Evolutionary conservation across 2,797 vertebrate genomes (phyloP).

Genomic region (Pelochelys cantorii): DNA sequence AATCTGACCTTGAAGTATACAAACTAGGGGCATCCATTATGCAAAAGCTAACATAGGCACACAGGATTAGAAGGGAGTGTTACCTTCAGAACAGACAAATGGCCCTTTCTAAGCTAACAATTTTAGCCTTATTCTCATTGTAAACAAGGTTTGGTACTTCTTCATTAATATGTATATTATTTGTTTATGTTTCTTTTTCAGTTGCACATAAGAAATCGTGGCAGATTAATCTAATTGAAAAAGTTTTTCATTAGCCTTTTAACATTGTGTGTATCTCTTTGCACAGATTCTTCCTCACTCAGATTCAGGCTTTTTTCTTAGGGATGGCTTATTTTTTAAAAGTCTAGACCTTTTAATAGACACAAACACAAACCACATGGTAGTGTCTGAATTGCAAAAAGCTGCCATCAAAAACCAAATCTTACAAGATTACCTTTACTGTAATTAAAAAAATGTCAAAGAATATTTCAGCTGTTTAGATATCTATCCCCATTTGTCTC

Average conservation of each 20-base stretch:
- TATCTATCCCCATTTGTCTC: background rate
- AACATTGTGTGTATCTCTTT: background rate
- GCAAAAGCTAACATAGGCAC: background rate
- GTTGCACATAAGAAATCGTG: background rate
- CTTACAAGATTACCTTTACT: background rate
- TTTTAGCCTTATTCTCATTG: background rate
- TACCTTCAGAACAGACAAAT: background rate
- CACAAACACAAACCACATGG: too few relatives aligned
- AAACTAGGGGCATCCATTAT: background rate
- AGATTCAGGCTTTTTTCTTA: background rate
- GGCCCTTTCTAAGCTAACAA: background rate
- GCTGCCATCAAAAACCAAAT: background rate
- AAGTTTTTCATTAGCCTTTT: background rate
- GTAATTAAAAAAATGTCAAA: background rate
- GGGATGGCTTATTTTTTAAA: background rate
- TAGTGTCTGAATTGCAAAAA: background rate
- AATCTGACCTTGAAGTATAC: slow-evolving; percentile 38
- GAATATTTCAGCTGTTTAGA: background rate
- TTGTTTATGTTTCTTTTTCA: background rate
- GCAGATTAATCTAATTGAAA: background rate
- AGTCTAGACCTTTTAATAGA: background rate
- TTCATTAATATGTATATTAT: background rate
- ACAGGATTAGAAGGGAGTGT: background rate
- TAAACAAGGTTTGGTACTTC: background rate
- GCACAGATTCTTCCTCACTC: background rate